A percentile compares a stretch with the other conserved stretches of the same genome.
These are phyloP conservation scores for Hoplostethus atlanticus DNA, from an alignment of 2,797 vertebrate genomes.

Conservation along the genomic window DNA sequence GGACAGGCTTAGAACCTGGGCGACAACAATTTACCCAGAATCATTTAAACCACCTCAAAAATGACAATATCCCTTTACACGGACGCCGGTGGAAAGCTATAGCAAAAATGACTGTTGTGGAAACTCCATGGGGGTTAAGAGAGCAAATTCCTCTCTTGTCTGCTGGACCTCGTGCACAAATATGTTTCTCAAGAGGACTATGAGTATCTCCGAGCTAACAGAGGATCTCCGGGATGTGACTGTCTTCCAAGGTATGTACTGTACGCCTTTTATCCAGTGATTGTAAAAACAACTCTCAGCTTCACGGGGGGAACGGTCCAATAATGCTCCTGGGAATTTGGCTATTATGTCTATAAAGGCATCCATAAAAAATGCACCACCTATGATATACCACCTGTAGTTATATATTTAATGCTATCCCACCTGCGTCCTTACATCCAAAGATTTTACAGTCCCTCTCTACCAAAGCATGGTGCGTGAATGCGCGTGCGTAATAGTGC, in stretches of 20 bases:
- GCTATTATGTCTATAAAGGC: not conserved
- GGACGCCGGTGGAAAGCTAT: slow-evolving; percentile 78
- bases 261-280: slow-evolving; percentile 15
- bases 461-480: slow-evolving; percentile 12
- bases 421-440: not conserved
- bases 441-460: not conserved
- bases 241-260: slow-evolving; percentile 83
- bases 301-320: not conserved
- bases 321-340: not conserved
- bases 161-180: slow-evolving; percentile 80
- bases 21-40: slow-evolving; percentile 63
- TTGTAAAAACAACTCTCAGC: slow-evolving; percentile 9
- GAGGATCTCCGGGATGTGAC: slow-evolving; percentile 70
- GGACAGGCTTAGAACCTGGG: slow-evolving; percentile 58
- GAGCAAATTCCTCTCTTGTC: slow-evolving; percentile 71
- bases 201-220: slow-evolving; percentile 69
- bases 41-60: slow-evolving; percentile 79
- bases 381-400: not conserved
- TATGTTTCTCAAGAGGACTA: slow-evolving; percentile 70
- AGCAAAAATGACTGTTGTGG: slow-evolving; percentile 75
- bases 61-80: slow-evolving; percentile 87
- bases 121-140: slow-evolving; percentile 65
- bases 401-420: not conserved
- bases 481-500: slow-evolving; percentile 30
- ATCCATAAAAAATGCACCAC: not conserved